Percentiles rank a stretch among this genome's conserved stretches.
Evolutionary conservation across 2,113 vertebrate species (phyloP).

Genomic region (Alaudala cheleensis): DNA sequence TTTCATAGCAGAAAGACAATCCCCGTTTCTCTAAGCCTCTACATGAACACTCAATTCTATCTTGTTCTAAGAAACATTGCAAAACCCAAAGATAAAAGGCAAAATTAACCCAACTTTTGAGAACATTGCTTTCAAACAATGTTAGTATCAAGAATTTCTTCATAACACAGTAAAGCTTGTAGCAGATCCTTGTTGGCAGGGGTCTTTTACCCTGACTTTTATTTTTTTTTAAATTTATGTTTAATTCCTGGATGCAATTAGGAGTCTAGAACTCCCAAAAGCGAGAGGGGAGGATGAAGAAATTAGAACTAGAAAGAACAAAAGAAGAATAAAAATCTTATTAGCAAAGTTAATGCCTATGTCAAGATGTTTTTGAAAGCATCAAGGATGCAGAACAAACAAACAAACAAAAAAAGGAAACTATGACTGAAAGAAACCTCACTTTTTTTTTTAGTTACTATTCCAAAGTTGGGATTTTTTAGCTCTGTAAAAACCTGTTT

Average conservation of each 20-base stretch:
- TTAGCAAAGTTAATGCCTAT: background rate
- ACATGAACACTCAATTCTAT: background rate
- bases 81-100: background rate
- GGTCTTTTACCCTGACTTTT: background rate
- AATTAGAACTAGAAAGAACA: background rate
- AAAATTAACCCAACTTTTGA: background rate
- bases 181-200: background rate
- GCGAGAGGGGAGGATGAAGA: rapidly evolving
- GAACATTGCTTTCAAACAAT: background rate
- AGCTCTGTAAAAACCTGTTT: background rate
- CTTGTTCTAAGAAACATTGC: background rate
- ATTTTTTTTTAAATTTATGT: background rate
- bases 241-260: background rate
- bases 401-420: background rate
- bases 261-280: background rate
- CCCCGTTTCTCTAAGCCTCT: background rate
- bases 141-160: background rate
- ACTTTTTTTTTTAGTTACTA: background rate
- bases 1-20: background rate
- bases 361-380: background rate
- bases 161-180: background rate
- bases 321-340: background rate
- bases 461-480: background rate
- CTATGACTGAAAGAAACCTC: background rate
- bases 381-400: background rate